phyloP scores from a whole-genome alignment of 2,113 vertebrate genomes.

The Cyanistes caeruleus region DNA sequence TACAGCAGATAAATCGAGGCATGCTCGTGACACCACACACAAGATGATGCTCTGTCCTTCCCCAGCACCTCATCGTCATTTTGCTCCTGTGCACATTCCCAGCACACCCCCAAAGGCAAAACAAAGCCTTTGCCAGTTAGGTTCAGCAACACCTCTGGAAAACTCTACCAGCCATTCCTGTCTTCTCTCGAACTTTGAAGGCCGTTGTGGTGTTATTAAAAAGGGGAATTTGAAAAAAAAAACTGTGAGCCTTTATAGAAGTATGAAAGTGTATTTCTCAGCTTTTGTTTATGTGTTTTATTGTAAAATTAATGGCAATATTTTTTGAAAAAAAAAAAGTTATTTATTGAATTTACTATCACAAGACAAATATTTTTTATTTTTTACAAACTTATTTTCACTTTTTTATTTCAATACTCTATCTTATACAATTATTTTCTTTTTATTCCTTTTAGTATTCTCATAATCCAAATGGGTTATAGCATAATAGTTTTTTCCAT shows the following conservation, averaged over 20 bases:
- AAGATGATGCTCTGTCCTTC: neutral
- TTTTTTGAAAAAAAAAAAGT: neutral
- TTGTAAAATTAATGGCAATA: neutral
- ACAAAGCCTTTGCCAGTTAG: neutral
- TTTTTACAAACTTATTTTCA: neutral
- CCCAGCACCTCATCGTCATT: neutral
- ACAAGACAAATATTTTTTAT: neutral
- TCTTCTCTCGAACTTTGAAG: neutral
- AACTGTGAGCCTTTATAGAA: neutral
- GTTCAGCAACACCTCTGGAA: neutral
- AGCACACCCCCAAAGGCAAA: neutral
- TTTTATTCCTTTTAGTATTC: neutral
- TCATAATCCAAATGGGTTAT: neutral
- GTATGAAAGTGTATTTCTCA: neutral
- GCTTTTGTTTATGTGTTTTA: neutral
- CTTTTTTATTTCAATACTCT: neutral
- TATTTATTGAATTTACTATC: neutral
- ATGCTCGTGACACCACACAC: rapidly evolving
- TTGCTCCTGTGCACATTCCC: neutral
- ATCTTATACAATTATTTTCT: neutral
- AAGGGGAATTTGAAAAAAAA: neutral
- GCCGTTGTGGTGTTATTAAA: neutral
- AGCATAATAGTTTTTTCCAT: neutral
- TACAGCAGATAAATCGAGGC: neutral
- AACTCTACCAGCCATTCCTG: neutral